Conservation (phyloP, 2,113 vertebrate species). For the Tragelaphus buxtoni region DNA sequence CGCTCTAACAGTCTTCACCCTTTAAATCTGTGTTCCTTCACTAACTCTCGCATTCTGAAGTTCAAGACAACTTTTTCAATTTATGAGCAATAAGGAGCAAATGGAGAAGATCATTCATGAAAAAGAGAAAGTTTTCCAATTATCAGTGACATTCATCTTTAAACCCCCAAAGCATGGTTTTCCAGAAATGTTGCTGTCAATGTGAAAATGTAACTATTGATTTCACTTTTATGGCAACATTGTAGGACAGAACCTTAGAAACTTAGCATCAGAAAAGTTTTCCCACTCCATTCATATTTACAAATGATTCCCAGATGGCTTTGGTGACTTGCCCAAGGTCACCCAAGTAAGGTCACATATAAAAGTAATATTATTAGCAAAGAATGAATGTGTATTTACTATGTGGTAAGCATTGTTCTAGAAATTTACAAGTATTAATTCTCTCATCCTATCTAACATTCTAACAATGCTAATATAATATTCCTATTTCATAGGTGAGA, state of each 20-base stretch:
- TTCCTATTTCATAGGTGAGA: background rate
- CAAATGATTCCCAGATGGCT: background rate
- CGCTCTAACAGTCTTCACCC: conserved; percentile 58
- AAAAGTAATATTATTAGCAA: background rate
- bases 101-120: conserved; percentile 75
- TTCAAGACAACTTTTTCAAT: conserved; percentile 71
- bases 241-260: conserved; percentile 10
- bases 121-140: conserved; percentile 76
- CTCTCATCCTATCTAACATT: background rate
- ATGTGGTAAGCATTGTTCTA: background rate
- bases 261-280: background rate
- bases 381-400: background rate
- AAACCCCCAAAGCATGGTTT: conserved; percentile 47
- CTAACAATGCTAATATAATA: background rate
- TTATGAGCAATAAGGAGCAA: conserved; percentile 76
- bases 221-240: conserved; percentile 60
- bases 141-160: conserved; percentile 71
- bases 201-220: conserved; percentile 68
- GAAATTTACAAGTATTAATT: background rate
- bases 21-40: conserved; percentile 49
- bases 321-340: background rate
- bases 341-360: background rate
- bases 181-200: conserved; percentile 56
- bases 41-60: conserved; percentile 59
- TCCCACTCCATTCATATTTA: background rate